phyloP scores from a whole-genome alignment of 2,888 invertebrate species.

The Neelides folsomi region DNA sequence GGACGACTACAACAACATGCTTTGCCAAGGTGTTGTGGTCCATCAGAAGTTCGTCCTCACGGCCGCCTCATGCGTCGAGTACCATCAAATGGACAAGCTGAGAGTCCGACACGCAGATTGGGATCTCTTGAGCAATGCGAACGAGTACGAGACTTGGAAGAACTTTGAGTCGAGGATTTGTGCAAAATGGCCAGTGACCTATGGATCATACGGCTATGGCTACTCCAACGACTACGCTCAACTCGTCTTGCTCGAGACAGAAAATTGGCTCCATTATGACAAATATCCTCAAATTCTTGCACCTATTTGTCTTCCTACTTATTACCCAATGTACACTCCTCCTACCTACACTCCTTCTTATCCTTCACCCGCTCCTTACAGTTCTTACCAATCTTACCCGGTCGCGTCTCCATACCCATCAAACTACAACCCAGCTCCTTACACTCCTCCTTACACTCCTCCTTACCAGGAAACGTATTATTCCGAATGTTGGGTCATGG shows the following conservation, averaged over 20 bases:
- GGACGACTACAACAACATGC: conserved; percentile 26
- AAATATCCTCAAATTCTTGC: conserved; percentile 20
- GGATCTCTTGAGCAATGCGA: conserved; percentile 28
- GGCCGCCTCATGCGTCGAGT: conserved; percentile 18
- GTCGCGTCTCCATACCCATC: background rate
- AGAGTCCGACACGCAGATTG: conserved; percentile 26
- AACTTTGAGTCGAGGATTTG: conserved; percentile 26
- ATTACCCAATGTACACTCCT: conserved; percentile 10
- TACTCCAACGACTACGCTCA: conserved; percentile 11
- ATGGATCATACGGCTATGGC: conserved; percentile 10
- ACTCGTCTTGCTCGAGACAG: conserved; percentile 11
- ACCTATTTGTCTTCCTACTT: conserved; percentile 24
- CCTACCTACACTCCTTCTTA: conserved; percentile 1
- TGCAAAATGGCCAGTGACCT: conserved; percentile 19
- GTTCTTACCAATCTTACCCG: too few relatives aligned
- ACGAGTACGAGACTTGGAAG: conserved; percentile 28
- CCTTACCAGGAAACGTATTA: conserved; percentile 7
- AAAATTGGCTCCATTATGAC: conserved; percentile 9
- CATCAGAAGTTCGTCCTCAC: conserved; percentile 22
- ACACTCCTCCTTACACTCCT: conserved; percentile 7
- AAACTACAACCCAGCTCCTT: conserved; percentile 12
- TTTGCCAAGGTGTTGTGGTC: conserved; percentile 25
- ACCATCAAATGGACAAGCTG: conserved; percentile 17
- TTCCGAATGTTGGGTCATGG: conserved; percentile 28
- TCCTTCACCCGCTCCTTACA: background rate